Percentiles rank a stretch among this genome's conserved stretches.
Conservation (phyloP, 2,797 vertebrate species). For the Anguilla megastoma region DNA sequence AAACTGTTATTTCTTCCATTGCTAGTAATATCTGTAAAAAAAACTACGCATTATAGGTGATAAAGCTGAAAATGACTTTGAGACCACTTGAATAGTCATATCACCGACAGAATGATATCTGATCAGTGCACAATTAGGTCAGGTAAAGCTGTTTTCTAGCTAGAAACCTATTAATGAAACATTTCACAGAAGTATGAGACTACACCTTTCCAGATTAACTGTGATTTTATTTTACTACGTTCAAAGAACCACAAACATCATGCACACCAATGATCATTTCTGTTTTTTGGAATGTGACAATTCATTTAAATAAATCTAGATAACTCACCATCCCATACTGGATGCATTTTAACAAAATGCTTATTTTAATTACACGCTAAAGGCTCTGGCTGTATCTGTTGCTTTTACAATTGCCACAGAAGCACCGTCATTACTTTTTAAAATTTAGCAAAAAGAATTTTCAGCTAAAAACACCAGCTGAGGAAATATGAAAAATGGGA, state of each 20-base stretch:
- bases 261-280: neutral
- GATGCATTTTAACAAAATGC: too few relatives aligned
- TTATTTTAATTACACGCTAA: too few relatives aligned
- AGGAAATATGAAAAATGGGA: too few relatives aligned
- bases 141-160: neutral
- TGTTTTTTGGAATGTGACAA: neutral
- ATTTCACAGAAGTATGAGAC: neutral
- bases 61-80: too few relatives aligned
- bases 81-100: too few relatives aligned
- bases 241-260: neutral
- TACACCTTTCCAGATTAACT: neutral
- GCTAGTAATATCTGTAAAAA: neutral
- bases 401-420: too few relatives aligned
- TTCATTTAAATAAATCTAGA: neutral
- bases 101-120: neutral
- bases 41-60: too few relatives aligned
- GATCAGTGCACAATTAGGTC: neutral
- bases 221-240: neutral
- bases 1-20: neutral
- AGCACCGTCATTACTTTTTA: too few relatives aligned
- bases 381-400: too few relatives aligned
- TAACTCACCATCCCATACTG: too few relatives aligned
- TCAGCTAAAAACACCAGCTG: too few relatives aligned
- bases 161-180: neutral
- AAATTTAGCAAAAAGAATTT: too few relatives aligned